phyloP scores from a whole-genome alignment of 2,113 vertebrate genomes.

The Anguilla japonica region DNA sequence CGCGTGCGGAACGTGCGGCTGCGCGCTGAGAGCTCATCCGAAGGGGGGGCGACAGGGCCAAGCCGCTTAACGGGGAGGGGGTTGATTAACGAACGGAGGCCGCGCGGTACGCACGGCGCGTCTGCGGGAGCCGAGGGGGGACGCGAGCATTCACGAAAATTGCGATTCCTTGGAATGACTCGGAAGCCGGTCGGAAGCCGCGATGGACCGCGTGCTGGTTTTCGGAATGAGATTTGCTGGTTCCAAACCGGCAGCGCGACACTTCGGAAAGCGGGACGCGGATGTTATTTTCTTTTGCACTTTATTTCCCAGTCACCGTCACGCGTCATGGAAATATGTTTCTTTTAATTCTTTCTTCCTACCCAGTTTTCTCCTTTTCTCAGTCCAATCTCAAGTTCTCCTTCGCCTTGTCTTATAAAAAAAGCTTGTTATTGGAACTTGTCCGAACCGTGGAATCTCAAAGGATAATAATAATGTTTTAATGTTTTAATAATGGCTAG shows the following conservation, averaged over 20 bases:
- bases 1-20: neutral
- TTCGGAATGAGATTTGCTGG: neutral
- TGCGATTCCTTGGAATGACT: neutral
- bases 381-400: neutral
- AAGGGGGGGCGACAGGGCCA: neutral
- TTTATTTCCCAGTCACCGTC: neutral
- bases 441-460: neutral
- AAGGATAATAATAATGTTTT: too few relatives aligned
- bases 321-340: neutral
- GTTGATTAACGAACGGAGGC: neutral
- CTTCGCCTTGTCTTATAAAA: neutral
- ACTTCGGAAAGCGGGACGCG: neutral
- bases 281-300: neutral
- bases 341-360: neutral
- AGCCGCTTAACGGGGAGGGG: constrained; percentile 8
- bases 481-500: neutral
- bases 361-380: neutral
- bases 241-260: neutral
- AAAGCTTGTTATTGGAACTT: neutral
- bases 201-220: neutral
- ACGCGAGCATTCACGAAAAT: neutral
- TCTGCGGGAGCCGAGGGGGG: neutral
- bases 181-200: neutral
- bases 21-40: neutral
- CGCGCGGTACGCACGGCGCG: neutral